These are phyloP conservation scores for Margaritifera margaritifera DNA, from an alignment of 2,888 invertebrate genomes.

Conservation along the genomic window DNA sequence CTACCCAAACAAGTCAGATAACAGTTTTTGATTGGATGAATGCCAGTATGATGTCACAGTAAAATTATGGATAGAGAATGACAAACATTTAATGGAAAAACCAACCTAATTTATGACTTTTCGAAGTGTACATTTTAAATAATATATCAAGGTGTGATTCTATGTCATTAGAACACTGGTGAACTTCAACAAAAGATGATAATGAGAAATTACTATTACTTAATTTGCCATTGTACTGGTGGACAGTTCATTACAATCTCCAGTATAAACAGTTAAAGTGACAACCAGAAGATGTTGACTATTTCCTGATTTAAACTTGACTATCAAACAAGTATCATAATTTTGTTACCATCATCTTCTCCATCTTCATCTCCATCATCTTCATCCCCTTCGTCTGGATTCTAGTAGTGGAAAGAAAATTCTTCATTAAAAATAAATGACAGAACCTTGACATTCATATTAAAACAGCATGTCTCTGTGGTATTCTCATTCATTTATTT, in stretches of 20 bases:
- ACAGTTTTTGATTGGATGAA: too few species aligned
- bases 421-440: neutral
- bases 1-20: too few species aligned
- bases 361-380: constrained; percentile 47
- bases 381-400: constrained; percentile 66
- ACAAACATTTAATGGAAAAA: too few species aligned
- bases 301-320: constrained; percentile 3
- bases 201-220: neutral
- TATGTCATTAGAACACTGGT: neutral
- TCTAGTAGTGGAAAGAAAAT: constrained; percentile 27
- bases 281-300: neutral
- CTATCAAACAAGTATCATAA: constrained; percentile 1
- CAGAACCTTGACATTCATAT: neutral
- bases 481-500: too few species aligned
- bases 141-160: too few species aligned
- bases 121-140: too few species aligned
- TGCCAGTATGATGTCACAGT: too few species aligned
- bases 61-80: too few species aligned
- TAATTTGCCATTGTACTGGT: neutral
- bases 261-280: neutral
- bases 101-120: too few species aligned
- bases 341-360: constrained; percentile 20
- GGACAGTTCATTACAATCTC: constrained; percentile 3
- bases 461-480: too few species aligned
- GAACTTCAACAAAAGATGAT: neutral